Evolutionary conservation across 2,113 vertebrate species (phyloP).

Genomic region (Cavia porcellus): DNA sequence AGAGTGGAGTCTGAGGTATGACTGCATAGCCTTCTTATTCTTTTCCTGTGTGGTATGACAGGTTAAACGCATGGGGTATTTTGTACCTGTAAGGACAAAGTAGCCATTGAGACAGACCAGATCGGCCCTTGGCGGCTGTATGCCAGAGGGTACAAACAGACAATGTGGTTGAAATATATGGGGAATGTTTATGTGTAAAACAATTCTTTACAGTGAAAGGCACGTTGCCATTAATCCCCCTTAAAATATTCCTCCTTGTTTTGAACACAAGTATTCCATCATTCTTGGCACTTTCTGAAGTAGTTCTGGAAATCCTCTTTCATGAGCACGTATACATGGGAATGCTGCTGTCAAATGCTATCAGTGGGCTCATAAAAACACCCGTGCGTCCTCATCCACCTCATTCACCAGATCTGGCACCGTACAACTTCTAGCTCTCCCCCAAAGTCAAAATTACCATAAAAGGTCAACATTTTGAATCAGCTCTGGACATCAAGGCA

Average conservation of each 20-base stretch:
- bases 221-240: neutral
- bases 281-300: neutral
- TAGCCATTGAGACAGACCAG: neutral
- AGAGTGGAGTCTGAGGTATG: neutral
- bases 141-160: neutral
- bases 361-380: neutral
- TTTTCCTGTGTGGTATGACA: neutral
- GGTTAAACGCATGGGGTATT: neutral
- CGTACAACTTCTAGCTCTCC: neutral
- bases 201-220: neutral
- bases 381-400: neutral
- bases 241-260: neutral
- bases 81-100: neutral
- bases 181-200: neutral
- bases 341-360: neutral
- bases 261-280: neutral
- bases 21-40: neutral
- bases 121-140: no score
- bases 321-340: neutral
- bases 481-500: neutral
- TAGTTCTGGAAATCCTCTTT: neutral
- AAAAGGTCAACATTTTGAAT: neutral
- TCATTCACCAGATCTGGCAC: neutral
- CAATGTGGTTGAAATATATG: neutral
- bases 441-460: neutral